Evolutionary conservation across 1,140 invertebrate species (phyloP), one percentile per base, ranked within the genome.

Genomic region (Dendroctonus valens): DNA sequence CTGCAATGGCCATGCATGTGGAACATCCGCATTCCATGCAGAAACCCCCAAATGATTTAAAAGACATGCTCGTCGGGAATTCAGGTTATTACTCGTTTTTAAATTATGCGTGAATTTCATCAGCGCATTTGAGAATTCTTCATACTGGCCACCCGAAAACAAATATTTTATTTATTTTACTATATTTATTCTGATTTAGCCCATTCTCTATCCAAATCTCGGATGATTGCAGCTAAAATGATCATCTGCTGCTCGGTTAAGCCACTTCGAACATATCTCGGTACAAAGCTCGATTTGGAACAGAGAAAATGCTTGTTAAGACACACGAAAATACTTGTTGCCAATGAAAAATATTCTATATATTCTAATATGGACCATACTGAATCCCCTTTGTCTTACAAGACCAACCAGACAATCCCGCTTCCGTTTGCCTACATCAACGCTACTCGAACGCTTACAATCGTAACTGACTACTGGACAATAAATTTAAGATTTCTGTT

Each of bases 81-180:
- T 86, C 6, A 94, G 76, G 44, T 86, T 82, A 66, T 85, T 86
- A 39, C 86, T 86, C 0, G 91, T 91, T 40, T 94, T 82, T 42
- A 94, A 80, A 79, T 92, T 93, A 77, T 96, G 93, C 7, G 91
- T 87, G 74, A 93, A 93, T 64, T 89, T 87, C 64, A 90, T 90
- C 14, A 93, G 77, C 37, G 90, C 86, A 62, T 86, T 83, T 11
- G 91, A 92, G 81, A 93, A 93, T 72, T 91, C 85, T 6, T 84
- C 82, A 78, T 91, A 93, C 70, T 91, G 82, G 69, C 90, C 91
- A 14, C 89, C 88, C 88, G 67, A 58, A 80, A 75, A 54, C 6
- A 5, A 61, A 14, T 64, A 41, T 40, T 57, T 15, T 9, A 15
- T 41, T 65, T 15, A 46, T 8, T 52, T n/a, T n/a, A n/a, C n/a